Percentiles rank a stretch among this genome's conserved stretches.
phyloP scores from a whole-genome alignment of 2,888 invertebrate genomes.

The Pristionchus entomophagus region DNA sequence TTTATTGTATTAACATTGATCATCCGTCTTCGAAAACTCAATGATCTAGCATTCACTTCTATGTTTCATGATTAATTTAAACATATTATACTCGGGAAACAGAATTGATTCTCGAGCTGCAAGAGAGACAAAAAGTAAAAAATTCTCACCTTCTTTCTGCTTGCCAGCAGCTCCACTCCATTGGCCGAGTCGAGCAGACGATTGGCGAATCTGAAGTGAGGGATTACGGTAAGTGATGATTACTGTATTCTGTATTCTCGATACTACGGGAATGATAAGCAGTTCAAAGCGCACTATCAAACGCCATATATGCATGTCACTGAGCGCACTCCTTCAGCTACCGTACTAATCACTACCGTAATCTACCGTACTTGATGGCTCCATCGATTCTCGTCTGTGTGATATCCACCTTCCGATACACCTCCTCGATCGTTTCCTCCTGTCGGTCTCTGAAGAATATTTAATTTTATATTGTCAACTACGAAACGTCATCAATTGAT shows the following conservation, averaged over 20 bases:
- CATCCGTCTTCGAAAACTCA: no score
- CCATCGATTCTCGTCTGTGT: conserved; percentile 66
- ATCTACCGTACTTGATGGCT: conserved; percentile 56
- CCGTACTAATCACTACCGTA: not conserved
- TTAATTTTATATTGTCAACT: not conserved
- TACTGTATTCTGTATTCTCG: not conserved
- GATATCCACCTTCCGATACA: conserved; percentile 65
- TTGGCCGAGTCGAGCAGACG: conserved; percentile 66
- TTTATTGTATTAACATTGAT: no score
- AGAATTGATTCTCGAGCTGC: no score
- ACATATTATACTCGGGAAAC: no score
- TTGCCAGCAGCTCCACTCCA: conserved; percentile 66
- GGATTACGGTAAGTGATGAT: not conserved
- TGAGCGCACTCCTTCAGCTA: no score
- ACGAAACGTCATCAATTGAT: not conserved
- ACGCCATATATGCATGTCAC: no score
- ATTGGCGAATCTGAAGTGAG: conserved; percentile 59
- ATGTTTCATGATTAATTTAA: not conserved
- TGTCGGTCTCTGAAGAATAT: conserved; percentile 53
- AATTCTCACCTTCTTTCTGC: conserved; percentile 59
- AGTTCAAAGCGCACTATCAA: no score
- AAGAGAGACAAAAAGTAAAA: not conserved
- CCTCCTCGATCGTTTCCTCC: conserved; percentile 64
- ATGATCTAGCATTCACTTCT: no score
- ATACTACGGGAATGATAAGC: no score